Conservation (phyloP, 2,888 invertebrate species). For the Agrotis segetum region DNA sequence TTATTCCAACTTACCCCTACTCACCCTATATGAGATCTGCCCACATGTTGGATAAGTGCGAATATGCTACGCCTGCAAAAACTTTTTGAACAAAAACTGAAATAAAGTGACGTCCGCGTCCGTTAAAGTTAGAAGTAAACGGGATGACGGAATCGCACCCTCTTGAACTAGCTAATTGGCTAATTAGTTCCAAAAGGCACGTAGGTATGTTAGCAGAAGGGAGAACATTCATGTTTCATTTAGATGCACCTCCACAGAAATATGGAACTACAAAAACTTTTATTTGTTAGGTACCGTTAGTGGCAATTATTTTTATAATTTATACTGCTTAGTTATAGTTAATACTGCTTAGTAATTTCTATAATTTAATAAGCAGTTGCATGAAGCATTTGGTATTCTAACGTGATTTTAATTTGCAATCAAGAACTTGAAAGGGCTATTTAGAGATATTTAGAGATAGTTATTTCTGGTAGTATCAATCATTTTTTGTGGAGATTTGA, state of each 20-base stretch:
- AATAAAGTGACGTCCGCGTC: slow-evolving; percentile 36
- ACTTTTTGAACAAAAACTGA: slow-evolving; percentile 27
- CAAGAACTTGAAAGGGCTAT: slow-evolving; percentile 17
- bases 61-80: slow-evolving; percentile 20
- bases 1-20: too few relatives aligned
- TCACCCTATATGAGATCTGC: slow-evolving; percentile 2
- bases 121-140: slow-evolving; percentile 16
- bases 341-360: too few relatives aligned
- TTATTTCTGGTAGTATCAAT: slow-evolving; percentile 58
- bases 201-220: background rate
- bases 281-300: too few relatives aligned
- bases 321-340: too few relatives aligned
- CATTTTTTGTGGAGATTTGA: slow-evolving; percentile 66
- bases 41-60: slow-evolving; percentile 15
- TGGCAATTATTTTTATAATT: too few relatives aligned
- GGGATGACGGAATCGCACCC: slow-evolving; percentile 26
- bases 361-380: background rate
- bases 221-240: background rate
- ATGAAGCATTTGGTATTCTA: background rate
- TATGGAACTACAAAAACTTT: background rate
- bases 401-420: slow-evolving; percentile 34
- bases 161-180: slow-evolving; percentile 44
- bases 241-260: background rate
- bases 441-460: slow-evolving; percentile 8
- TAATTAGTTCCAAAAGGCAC: slow-evolving; percentile 41